Conservation (phyloP, 2,888 invertebrate species). For the Mellilla xanthometata region DNA sequence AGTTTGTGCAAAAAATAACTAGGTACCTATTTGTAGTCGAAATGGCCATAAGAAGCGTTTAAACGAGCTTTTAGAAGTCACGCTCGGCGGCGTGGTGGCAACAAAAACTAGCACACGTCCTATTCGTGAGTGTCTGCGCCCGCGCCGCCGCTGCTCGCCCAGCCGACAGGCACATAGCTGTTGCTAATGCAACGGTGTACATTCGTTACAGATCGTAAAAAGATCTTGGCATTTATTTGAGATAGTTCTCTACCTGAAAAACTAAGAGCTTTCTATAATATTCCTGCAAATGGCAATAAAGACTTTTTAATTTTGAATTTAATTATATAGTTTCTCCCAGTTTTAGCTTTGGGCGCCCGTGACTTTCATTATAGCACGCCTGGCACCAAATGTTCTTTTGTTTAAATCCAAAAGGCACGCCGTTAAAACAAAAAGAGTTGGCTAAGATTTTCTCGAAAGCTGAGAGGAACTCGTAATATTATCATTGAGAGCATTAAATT, state of each 20-base stretch:
- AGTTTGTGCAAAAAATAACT: conserved; percentile 53
- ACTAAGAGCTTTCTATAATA: too few relatives aligned
- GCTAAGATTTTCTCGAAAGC: conserved; percentile 26
- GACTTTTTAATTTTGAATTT: too few relatives aligned
- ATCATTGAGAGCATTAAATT: conserved; percentile 34
- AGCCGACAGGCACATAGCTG: conserved; percentile 32
- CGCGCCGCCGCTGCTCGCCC: conserved; percentile 28
- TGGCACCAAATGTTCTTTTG: conserved; percentile 26
- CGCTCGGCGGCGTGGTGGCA: conserved; percentile 58
- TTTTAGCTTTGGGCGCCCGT: conserved; percentile 10
- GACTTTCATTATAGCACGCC: conserved; percentile 7
- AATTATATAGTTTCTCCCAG: too few relatives aligned
- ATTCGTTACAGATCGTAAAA: conserved; percentile 17
- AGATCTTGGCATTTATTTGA: too few relatives aligned
- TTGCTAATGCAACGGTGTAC: conserved; percentile 25
- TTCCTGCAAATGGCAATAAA: too few relatives aligned
- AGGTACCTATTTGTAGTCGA: conserved; percentile 51
- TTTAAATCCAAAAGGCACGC: conserved; percentile 22
- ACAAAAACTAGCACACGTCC: conserved; percentile 67
- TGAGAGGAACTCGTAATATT: conserved; percentile 32
- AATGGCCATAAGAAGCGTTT: conserved; percentile 69
- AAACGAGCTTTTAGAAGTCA: conserved; percentile 77
- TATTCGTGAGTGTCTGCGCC: conserved; percentile 49
- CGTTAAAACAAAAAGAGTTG: conserved; percentile 29
- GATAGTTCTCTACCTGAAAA: too few relatives aligned